Conservation (phyloP, 2,113 vertebrate genomes). For the Danionella cerebrum region DNA sequence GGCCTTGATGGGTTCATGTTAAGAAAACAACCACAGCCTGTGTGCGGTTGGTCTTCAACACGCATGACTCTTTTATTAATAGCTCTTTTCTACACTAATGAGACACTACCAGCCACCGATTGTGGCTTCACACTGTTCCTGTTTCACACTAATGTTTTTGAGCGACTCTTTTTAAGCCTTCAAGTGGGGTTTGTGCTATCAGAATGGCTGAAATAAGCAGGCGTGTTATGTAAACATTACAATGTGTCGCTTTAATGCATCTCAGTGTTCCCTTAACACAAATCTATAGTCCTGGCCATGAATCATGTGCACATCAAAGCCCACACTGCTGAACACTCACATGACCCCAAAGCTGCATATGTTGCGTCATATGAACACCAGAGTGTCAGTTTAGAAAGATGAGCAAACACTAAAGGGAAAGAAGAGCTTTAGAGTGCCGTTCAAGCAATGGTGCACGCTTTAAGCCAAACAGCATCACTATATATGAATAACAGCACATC, state of each 20-base stretch:
- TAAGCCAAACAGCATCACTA: not conserved
- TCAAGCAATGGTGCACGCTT: not conserved
- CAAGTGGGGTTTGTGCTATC: slow-evolving; percentile 30
- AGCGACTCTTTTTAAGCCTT: slow-evolving; percentile 22
- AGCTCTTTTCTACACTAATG: not conserved
- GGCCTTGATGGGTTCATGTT: not conserved
- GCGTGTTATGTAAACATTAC: slow-evolving; percentile 45
- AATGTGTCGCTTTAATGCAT: not conserved
- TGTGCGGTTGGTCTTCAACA: not conserved
- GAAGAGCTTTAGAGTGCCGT: not conserved
- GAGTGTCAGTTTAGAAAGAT: not conserved
- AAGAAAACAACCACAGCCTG: not conserved
- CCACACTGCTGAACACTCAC: not conserved
- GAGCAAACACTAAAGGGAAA: not conserved
- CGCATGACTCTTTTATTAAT: slow-evolving; percentile 1
- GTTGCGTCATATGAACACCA: not conserved
- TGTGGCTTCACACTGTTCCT: not conserved
- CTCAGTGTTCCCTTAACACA: not conserved
- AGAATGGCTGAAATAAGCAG: slow-evolving; percentile 39
- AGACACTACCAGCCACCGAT: not conserved
- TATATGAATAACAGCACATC: not conserved
- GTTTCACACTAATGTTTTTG: slow-evolving; percentile 6
- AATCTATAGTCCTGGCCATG: not conserved
- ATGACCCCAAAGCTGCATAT: not conserved
- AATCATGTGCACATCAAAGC: not conserved